These are phyloP conservation scores for Metallyticus violacea DNA, from an alignment of 2,888 invertebrate species.

Conservation along the genomic window DNA sequence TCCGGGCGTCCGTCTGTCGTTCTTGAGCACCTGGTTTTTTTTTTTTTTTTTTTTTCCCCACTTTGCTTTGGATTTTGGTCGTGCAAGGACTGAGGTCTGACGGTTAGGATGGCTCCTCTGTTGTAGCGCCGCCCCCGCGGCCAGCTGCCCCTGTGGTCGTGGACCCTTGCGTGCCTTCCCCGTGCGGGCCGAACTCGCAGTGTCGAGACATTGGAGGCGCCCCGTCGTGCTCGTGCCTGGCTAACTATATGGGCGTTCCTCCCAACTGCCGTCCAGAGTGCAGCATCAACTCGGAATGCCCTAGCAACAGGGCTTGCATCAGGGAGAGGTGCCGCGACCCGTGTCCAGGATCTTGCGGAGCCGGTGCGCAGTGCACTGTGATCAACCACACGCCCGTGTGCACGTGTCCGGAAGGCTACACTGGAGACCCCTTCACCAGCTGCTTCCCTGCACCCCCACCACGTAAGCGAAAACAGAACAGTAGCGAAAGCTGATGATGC, in stretches of 20 bases:
- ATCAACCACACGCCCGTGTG: conserved; percentile 61
- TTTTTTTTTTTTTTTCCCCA: too few species aligned
- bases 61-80: not conserved
- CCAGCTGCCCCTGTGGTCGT: conserved; percentile 42
- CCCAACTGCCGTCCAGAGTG: conserved; percentile 69
- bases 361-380: conserved; percentile 60
- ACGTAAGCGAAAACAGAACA: conserved; percentile 21
- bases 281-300: conserved; percentile 64
- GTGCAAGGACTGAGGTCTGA: not conserved
- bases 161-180: conserved; percentile 44
- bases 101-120: not conserved
- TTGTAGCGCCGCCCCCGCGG: conserved; percentile 29
- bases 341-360: conserved; percentile 74
- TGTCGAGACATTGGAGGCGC: conserved; percentile 55
- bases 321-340: conserved; percentile 72
- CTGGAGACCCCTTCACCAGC: conserved; percentile 41
- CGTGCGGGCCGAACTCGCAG: conserved; percentile 62
- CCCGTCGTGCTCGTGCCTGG: conserved; percentile 60
- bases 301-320: conserved; percentile 69
- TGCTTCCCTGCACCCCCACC: conserved; percentile 36
- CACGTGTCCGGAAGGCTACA: conserved; percentile 38
- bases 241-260: conserved; percentile 61
- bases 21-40: not conserved
- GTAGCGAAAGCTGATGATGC: not conserved
- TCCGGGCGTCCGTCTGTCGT: not conserved